Evolutionary conservation across 2,888 invertebrate species (phyloP), one percentile per base, ranked within the genome.

Genomic region (Tillus elongatus): DNA sequence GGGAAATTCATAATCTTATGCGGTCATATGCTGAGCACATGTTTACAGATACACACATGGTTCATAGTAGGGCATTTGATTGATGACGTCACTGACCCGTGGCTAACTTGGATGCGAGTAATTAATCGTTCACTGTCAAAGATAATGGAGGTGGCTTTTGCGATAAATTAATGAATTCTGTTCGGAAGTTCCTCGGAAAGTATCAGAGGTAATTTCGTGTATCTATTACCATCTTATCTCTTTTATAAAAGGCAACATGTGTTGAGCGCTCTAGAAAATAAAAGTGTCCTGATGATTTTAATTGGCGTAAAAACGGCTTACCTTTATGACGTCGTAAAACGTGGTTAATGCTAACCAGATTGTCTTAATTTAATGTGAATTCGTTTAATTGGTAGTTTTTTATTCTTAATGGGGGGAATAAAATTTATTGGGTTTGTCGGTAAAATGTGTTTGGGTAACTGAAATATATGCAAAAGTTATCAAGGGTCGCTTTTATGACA

Each of bases 31-130:
- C 47, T 46, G 40, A 43, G 48, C 57, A 58, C 47, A 53, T 57
- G 58, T 52, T 43, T 32, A 35, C 40, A 45, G 49, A 51, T 47
- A 42, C 51, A 41, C 41, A 41, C 32, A 36, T 37, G 31, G 48
- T 42, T 40, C 45, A 41, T 47, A 37, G 26, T 32, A 30, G 40
- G 44, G 42, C 46, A 42, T 48, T 47, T 59, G 56, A 59, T 59
- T 56, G 57, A 57, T 58, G 56, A 56, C 53, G 47, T 49, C 54
- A 50, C 49, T 57, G 58, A 57, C 58, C 58, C 56, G 54, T 56
- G 57, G 52, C 55, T 50, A 51, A 53, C 47, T 42, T 39, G 42
- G 19, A 13, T 32, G n/a, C n/a, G 29, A 19, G 30, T 38, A 33
- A 38, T 38, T 33, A 34, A 38, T 38, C 38, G 30, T 30, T n/a